Base-by-base conservation (phyloP, 2,113 vertebrate genomes). In the Taxidea taxus region DNA sequence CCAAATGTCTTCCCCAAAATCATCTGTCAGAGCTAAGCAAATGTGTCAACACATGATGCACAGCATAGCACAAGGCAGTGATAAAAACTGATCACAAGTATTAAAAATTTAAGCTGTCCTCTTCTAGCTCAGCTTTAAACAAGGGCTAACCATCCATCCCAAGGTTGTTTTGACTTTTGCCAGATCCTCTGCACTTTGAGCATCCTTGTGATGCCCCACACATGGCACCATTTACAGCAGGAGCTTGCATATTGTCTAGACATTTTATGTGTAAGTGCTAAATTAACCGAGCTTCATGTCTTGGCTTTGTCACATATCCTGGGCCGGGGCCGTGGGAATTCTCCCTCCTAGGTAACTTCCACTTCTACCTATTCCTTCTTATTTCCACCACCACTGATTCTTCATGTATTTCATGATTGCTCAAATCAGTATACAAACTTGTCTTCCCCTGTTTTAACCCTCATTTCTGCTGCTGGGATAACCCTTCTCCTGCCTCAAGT, bases 91-190 rank as follows among this genome's bases (percentile, higher is more conserved):
- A 90, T 58, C 29, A 64, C 7, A 54, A 87, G 11, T 83, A 84
- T 81, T 92, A 94, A 80, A 96, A n/a, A 87, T 90, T 87, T 70
- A 95, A 83, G 54, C 58, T 86, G 14, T 68, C 39, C 51, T 94
- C 34, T 90, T 78, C 29, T 72, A 44, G 12, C 74, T 84, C 56
- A 87, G 37, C 54, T 97, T 95, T 91, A 89, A 87, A 54, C 34
- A 80, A 93, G 78, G 86, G 44, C 47, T 68, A 37, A 70, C 64
- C 31, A 23, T 64, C 51, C 44, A 21, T 82, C 34, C 23, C 29
- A 47, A 56, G 23, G 31, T 51, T 13, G 10, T 42, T 56, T 7
- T 78, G 82, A 85, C 34, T 89, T 78, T 70, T 44, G 20, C 89
- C 72, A 95, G 91, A 47, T 60, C 66, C 39, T 78, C 70, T 74